Conservation (phyloP, 2,113 vertebrate species). For the Arvicanthis niloticus region DNA sequence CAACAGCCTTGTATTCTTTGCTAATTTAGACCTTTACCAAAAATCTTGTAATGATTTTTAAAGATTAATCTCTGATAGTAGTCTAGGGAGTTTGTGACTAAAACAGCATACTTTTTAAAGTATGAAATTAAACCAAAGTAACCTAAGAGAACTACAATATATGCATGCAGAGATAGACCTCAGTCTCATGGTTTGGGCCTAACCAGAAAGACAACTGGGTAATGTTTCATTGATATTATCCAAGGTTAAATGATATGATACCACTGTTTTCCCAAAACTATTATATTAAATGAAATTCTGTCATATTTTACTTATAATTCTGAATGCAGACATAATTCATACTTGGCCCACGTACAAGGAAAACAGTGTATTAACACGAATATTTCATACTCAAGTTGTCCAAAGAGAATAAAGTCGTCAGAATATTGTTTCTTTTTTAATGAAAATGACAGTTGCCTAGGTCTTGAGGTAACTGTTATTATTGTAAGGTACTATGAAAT, state of each 20-base stretch:
- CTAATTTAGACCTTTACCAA: not conserved
- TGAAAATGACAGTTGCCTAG: not conserved
- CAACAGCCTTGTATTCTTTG: not conserved
- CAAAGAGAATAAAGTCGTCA: not conserved
- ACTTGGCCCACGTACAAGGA: not conserved
- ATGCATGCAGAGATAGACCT: not conserved
- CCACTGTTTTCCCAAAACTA: not conserved
- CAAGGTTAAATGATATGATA: not conserved
- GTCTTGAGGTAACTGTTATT: not conserved
- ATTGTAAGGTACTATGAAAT: not conserved
- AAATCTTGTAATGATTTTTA: not conserved
- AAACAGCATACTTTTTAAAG: not conserved
- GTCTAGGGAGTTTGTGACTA: not conserved
- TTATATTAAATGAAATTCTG: not conserved
- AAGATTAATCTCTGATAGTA: not conserved
- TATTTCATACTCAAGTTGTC: not conserved
- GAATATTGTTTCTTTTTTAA: not conserved
- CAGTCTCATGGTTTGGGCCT: not conserved
- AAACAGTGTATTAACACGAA: not conserved
- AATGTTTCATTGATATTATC: not conserved
- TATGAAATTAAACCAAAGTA: not conserved
- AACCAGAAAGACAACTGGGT: not conserved
- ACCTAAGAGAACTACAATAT: not conserved
- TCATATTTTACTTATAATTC: not conserved
- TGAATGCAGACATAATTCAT: not conserved